phyloP scores from a whole-genome alignment of 2,888 invertebrate genomes.

The Cheilosia grossa region DNA sequence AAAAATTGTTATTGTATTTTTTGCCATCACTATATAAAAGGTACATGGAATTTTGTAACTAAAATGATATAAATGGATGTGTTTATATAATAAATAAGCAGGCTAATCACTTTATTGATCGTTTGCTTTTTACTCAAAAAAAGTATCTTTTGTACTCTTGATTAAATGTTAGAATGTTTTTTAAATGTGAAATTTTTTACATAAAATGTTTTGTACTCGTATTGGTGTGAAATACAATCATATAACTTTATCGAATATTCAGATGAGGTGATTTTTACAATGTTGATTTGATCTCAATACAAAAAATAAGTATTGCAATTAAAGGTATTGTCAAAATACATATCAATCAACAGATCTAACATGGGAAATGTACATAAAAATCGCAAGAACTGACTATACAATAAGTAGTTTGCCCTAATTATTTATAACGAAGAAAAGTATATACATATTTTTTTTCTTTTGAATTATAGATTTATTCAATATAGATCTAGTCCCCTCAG shows the following conservation, averaged over 20 bases:
- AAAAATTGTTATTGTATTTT: constrained; percentile 32
- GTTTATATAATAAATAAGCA: constrained; percentile 16
- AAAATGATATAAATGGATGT: constrained; percentile 33
- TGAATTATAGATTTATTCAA: constrained; percentile 29
- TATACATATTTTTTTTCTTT: constrained; percentile 3
- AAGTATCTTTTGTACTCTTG: constrained; percentile 46
- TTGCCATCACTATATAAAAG: constrained; percentile 39
- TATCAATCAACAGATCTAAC: constrained; percentile 45
- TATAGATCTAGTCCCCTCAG: constrained; percentile 3
- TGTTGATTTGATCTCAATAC: constrained; percentile 43
- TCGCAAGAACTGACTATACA: constrained; percentile 82
- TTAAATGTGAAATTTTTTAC: constrained; percentile 58
- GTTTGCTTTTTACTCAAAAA: constrained; percentile 49
- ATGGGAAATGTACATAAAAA: constrained; percentile 69
- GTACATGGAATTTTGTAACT: constrained; percentile 36
- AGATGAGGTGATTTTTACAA: constrained; percentile 49
- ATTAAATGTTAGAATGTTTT: constrained; percentile 42
- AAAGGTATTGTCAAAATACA: constrained; percentile 31
- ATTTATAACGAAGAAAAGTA: constrained; percentile 59
- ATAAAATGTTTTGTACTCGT: constrained; percentile 77
- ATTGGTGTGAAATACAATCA: constrained; percentile 83
- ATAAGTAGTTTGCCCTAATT: constrained; percentile 83
- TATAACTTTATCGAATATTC: constrained; percentile 76
- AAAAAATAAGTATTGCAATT: neutral
- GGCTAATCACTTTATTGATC: constrained; percentile 42